Percentiles rank a stretch among this genome's conserved stretches.
Conservation (phyloP, 1,140 invertebrate genomes). For the Artemia franciscana region DNA sequence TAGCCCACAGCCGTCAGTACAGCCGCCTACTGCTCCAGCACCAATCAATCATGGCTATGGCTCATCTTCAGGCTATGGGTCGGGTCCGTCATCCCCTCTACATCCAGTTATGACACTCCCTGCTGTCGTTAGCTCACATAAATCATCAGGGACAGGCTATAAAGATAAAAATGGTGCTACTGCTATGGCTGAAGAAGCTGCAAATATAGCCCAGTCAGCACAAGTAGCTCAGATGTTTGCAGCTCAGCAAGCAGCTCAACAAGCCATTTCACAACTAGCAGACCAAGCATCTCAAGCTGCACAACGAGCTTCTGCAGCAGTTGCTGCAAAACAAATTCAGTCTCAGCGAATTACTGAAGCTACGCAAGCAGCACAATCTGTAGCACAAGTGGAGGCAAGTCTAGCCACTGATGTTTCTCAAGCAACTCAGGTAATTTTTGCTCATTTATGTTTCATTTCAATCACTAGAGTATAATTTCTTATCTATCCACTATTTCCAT, state of each 20-base stretch:
- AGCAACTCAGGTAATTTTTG: constrained; percentile 3
- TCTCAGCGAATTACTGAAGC: constrained; percentile 2
- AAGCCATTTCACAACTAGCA: background rate
- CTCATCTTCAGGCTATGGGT: background rate
- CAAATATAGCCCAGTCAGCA: background rate
- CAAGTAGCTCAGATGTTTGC: background rate
- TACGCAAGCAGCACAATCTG: constrained; percentile 1
- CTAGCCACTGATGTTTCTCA: constrained; percentile 1
- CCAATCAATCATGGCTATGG: background rate
- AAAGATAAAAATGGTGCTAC: background rate
- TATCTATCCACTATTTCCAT: too few species aligned
- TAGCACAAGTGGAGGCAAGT: background rate
- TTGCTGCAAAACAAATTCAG: background rate
- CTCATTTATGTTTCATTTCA: too few species aligned
- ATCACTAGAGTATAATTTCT: too few species aligned
- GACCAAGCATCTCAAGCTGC: constrained; percentile 1
- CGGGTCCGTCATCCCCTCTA: background rate
- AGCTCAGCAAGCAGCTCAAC: constrained; percentile 3
- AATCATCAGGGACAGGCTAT: background rate
- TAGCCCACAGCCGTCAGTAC: background rate
- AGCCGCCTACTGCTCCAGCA: background rate
- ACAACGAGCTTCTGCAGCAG: background rate
- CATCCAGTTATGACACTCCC: background rate
- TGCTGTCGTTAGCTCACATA: background rate
- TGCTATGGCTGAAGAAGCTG: constrained; percentile 1